phyloP scores from a whole-genome alignment of 37 sponge, comb jelly and placozoan genomes.

The Lycopodina hypogea region DNA sequence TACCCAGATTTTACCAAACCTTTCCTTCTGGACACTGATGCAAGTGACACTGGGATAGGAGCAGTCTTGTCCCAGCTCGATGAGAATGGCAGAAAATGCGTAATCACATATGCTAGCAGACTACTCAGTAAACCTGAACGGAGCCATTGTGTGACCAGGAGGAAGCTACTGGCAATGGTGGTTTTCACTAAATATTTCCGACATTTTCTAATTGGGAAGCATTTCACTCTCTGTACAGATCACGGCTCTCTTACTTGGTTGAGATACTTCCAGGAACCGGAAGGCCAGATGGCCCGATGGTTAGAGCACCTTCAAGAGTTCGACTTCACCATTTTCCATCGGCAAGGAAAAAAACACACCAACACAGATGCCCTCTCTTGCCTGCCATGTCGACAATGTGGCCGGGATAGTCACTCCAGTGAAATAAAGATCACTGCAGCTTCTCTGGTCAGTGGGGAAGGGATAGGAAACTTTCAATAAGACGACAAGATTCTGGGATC shows the following conservation, averaged over 20 bases:
- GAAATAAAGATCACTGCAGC: neutral
- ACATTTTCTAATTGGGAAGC: neutral
- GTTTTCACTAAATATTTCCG: no score
- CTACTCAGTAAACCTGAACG: no score
- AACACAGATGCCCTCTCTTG: neutral
- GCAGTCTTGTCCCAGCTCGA: no score
- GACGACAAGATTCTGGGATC: neutral
- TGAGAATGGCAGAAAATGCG: no score
- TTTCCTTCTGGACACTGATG: no score
- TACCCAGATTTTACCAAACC: no score
- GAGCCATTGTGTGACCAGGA: neutral
- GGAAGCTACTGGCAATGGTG: neutral
- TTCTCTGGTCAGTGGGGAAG: neutral
- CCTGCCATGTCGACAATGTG: neutral
- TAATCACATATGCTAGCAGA: no score
- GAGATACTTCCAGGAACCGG: neutral
- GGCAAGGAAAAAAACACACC: no score
- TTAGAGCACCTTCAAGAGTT: no score
- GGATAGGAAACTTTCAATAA: neutral
- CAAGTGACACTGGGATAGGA: no score
- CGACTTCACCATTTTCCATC: no score
- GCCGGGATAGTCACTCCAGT: neutral
- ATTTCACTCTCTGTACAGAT: constrained; percentile 4
- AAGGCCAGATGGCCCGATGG: constrained; percentile 13
- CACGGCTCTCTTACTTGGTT: no score